Base-by-base conservation (phyloP, 2,888 invertebrate species). In the Cheilosia vulpina region DNA sequence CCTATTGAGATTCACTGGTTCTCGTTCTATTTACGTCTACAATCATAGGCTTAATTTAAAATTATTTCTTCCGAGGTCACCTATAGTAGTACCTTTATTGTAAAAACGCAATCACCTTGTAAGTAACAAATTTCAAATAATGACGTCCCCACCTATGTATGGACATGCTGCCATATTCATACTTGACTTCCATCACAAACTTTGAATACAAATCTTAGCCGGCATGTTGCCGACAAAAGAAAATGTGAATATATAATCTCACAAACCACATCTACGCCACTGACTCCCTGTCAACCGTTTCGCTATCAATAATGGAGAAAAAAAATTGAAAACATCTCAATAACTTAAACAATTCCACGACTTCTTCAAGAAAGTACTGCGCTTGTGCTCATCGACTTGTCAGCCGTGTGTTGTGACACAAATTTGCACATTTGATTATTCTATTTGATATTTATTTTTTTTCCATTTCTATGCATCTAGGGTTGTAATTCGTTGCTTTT, bases 401-500 rank as follows among this genome's bases (percentile, higher is more conserved):
- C 62, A 19, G 53, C 60, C 47, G 52, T 60, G 71, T 17, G 60
- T 41, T 68, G 53, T 52, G 41, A 24, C n/a, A 79, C 55, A 53
- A 65, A 57, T 79, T 80, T 75, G 60, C 52, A 58, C 65, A 69
- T 55, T 75, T 81, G 65, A 76, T 81, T 81, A 45, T 45, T 76
- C 41, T 81, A 63, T 81, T 41, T 81, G 58, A 80, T 68, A 76
- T 66, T 65, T 76, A 34, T 71, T 31, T 31, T 38, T 38, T 58
- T 58, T 76, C 65, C 71, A 62, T 81, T 85, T 62, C 50, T 58
- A 85, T 76, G 80, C 60, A 76, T 85, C 71, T 81, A 81, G 81
- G 71, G 11, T n/a, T 68, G 4, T 57, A 52, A 52, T 75, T 62
- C 31, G 62, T 50, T 63, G 27, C 52, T 43, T 53, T 57, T 24